Evolutionary conservation across 2,888 invertebrate genomes (phyloP).

Genomic region (Cheilosia pagana): DNA sequence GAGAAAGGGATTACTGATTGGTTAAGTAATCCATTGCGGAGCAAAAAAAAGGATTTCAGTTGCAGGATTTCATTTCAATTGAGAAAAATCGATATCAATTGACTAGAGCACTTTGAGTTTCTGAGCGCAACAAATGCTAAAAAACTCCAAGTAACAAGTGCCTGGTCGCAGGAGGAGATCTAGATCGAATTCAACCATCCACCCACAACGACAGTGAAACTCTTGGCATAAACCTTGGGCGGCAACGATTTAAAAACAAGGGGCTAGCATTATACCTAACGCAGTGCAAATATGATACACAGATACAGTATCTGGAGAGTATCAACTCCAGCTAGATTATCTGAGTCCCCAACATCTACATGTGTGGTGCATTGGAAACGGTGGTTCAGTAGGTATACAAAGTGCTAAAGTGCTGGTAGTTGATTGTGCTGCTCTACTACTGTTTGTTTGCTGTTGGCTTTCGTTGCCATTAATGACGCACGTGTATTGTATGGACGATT

Average conservation of each 20-base stretch:
- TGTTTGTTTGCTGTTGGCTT: slow-evolving; percentile 58
- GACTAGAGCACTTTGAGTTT: slow-evolving; percentile 11
- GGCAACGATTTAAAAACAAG: slow-evolving; percentile 10
- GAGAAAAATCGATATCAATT: slow-evolving; percentile 36
- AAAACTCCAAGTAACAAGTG: slow-evolving; percentile 52
- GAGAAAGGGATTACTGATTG: slow-evolving; percentile 29
- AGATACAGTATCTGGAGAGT: slow-evolving; percentile 20
- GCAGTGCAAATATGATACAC: slow-evolving; percentile 28
- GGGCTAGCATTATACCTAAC: neutral
- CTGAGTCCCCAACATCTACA: slow-evolving; percentile 18
- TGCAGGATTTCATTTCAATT: slow-evolving; percentile 2
- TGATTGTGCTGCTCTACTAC: slow-evolving; percentile 10
- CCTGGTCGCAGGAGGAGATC: neutral
- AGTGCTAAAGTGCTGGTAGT: slow-evolving; percentile 16
- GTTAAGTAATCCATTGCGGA: slow-evolving; percentile 10
- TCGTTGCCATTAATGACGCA: slow-evolving; percentile 73
- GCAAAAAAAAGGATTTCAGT: neutral
- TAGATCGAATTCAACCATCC: slow-evolving; percentile 6
- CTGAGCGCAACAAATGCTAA: slow-evolving; percentile 35
- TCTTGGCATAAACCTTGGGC: neutral
- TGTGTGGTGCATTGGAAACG: neutral
- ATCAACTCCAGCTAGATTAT: slow-evolving; percentile 23
- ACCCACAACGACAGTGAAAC: slow-evolving; percentile 1
- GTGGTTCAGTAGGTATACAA: neutral
- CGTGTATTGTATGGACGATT: slow-evolving; percentile 81